A percentile compares a stretch with the other conserved stretches of the same genome.
phyloP scores from a whole-genome alignment of 2,113 vertebrate genomes.

The Tylochromis polylepis region DNA sequence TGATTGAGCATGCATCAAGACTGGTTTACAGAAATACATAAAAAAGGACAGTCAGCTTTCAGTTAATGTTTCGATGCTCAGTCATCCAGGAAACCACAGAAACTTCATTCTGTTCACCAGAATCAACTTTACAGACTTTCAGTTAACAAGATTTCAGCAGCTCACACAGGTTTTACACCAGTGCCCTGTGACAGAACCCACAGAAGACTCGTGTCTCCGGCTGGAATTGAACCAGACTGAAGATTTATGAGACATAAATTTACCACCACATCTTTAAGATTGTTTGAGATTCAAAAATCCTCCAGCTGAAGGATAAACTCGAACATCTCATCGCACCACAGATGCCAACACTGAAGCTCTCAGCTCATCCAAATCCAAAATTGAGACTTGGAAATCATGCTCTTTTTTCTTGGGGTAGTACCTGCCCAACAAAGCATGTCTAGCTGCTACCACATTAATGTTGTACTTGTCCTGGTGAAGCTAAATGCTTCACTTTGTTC shows the following conservation, averaged over 20 bases:
- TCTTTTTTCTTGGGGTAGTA: background rate
- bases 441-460: background rate
- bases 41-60: rapidly evolving
- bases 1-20: too few relatives aligned
- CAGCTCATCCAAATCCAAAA: background rate
- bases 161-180: background rate
- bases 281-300: rapidly evolving
- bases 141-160: rapidly evolving
- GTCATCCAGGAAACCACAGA: background rate
- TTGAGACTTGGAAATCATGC: rapidly evolving
- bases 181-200: background rate
- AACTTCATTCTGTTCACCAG: rapidly evolving
- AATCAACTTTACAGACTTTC: background rate
- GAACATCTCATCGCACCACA: background rate
- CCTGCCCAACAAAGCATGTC: background rate
- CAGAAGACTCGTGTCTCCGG: background rate
- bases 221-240: rapidly evolving
- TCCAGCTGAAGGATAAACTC: rapidly evolving
- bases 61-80: rapidly evolving
- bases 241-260: background rate
- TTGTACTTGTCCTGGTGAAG: background rate
- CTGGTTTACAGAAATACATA: background rate
- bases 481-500: background rate
- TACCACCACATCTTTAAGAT: background rate
- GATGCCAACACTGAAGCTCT: background rate